These are phyloP conservation scores for Xestia rhomboidea DNA, from an alignment of 2,888 invertebrate species.

Conservation along the genomic window DNA sequence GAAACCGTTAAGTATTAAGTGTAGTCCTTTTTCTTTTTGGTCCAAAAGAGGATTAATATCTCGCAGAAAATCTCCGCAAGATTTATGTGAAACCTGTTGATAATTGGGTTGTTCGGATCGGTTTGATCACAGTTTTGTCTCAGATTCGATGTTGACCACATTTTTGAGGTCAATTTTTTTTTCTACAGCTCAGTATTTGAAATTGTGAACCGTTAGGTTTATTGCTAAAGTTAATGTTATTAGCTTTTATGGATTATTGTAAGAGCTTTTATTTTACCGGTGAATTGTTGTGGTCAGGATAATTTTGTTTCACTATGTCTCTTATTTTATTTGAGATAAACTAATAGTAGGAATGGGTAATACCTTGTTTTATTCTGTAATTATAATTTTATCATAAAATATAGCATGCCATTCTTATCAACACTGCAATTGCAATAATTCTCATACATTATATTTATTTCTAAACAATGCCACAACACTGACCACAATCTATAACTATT, in stretches of 20 bases:
- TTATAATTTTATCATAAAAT: neutral
- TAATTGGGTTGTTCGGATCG: conserved; percentile 47
- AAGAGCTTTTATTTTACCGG: neutral
- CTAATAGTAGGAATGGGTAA: neutral
- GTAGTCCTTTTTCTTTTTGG: conserved; percentile 38
- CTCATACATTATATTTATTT: neutral
- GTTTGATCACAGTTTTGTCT: conserved; percentile 34
- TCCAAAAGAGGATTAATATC: conserved; percentile 58
- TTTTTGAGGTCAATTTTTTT: conserved; percentile 9
- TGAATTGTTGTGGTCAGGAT: conserved; percentile 10
- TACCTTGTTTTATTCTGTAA: neutral
- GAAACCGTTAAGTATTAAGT: conserved; percentile 51
- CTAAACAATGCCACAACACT: neutral
- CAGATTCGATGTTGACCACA: conserved; percentile 18
- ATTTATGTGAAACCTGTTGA: conserved; percentile 65
- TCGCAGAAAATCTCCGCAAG: conserved; percentile 43
- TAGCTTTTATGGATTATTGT: neutral
- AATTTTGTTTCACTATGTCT: neutral
- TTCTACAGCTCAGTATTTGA: neutral
- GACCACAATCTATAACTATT: neutral
- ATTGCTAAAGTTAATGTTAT: conserved; percentile 3
- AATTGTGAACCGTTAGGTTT: conserved; percentile 9
- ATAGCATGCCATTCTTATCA: neutral
- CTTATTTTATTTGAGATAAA: neutral
- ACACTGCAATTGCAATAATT: neutral